A percentile compares a stretch with the other conserved stretches of the same genome.
phyloP scores from a whole-genome alignment of 2,888 invertebrate species.

The Arenicola marina region DNA sequence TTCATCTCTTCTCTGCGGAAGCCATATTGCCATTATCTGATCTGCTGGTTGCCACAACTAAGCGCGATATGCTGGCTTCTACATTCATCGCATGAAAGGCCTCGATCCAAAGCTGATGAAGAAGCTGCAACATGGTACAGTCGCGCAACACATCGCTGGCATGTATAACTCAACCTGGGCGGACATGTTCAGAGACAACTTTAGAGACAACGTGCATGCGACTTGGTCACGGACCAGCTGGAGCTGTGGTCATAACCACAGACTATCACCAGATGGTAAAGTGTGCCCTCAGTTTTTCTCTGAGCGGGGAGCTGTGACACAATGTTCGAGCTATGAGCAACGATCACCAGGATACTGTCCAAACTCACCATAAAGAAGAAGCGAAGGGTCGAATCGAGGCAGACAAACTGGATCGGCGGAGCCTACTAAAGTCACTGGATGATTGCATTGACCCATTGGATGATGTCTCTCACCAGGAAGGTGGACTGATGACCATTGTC shows the following conservation, averaged over 20 bases:
- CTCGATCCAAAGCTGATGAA: slow-evolving; percentile 4
- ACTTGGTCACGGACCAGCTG: slow-evolving; percentile 9
- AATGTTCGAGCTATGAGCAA: background rate
- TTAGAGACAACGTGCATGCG: slow-evolving; percentile 13
- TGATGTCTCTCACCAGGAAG: slow-evolving; percentile 14
- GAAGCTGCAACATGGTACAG: background rate
- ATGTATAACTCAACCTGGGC: slow-evolving; percentile 9
- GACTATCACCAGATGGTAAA: slow-evolving; percentile 4
- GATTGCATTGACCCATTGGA: slow-evolving; percentile 13
- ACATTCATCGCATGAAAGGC: background rate
- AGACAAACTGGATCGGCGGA: background rate
- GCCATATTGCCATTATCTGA: slow-evolving; percentile 4
- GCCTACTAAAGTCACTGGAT: slow-evolving; percentile 4
- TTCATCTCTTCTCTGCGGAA: slow-evolving; percentile 4
- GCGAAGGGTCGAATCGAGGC: background rate
- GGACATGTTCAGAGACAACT: slow-evolving; percentile 14
- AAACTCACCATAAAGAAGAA: slow-evolving; percentile 11
- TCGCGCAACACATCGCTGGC: slow-evolving; percentile 1
- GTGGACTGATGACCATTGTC: slow-evolving; percentile 18
- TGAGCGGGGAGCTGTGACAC: background rate
- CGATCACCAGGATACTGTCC: background rate
- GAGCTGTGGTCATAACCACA: background rate
- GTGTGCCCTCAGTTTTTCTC: background rate
- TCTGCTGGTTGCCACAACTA: slow-evolving; percentile 6
- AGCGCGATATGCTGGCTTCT: background rate